Percentiles rank a stretch among this genome's conserved stretches.
Conservation (phyloP, 2,797 vertebrate genomes). For the Aselliscus stoliczkanus region DNA sequence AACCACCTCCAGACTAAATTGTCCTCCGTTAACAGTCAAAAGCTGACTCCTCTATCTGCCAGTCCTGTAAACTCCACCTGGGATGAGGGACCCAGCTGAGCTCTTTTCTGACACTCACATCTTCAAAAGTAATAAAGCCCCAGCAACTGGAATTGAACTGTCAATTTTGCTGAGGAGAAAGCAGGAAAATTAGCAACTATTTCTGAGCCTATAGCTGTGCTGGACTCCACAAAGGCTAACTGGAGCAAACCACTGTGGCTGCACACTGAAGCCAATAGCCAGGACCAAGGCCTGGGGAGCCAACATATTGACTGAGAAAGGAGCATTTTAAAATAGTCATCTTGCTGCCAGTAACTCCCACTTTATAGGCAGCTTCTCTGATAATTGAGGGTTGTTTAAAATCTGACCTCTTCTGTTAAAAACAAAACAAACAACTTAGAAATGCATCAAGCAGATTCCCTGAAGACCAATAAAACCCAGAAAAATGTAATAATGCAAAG, state of each 20-base stretch:
- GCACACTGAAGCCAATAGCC: neutral
- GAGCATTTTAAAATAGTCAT: neutral
- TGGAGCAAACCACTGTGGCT: constrained; percentile 16
- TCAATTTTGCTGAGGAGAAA: constrained; percentile 56
- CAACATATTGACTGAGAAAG: neutral
- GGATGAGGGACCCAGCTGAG: constrained; percentile 10
- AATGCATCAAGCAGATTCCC: constrained; percentile 56
- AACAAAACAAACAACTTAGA: constrained; percentile 57
- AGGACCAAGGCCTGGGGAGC: neutral
- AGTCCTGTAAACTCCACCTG: constrained; percentile 32
- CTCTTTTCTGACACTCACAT: constrained; percentile 20
- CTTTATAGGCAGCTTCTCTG: constrained; percentile 32
- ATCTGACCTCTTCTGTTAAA: constrained; percentile 42
- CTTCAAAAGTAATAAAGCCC: constrained; percentile 57
- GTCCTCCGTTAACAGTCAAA: neutral
- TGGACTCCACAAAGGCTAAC: constrained; percentile 38
- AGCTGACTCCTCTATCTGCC: neutral
- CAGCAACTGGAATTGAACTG: constrained; percentile 20
- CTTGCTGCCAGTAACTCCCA: neutral
- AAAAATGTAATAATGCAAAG: constrained; percentile 48
- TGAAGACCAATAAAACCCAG: constrained; percentile 59
- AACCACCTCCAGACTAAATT: neutral
- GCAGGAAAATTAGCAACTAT: constrained; percentile 46
- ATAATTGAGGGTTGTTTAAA: constrained; percentile 46
- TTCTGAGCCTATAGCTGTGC: neutral